A percentile compares a stretch with the other conserved stretches of the same genome.
Evolutionary conservation across 2,888 invertebrate genomes (phyloP).

Genomic region (Atethmia centrago): DNA sequence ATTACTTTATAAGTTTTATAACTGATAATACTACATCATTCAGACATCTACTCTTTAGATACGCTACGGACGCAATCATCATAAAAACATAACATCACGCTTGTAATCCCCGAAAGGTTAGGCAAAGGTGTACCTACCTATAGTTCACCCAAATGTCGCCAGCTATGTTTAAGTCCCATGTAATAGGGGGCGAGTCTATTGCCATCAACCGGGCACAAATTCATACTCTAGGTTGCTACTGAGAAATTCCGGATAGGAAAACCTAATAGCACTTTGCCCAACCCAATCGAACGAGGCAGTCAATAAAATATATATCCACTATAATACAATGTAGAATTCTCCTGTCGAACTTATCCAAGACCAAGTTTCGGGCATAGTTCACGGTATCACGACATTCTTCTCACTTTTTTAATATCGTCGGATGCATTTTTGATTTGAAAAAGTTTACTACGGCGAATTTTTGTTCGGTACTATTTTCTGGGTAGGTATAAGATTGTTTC

Average conservation of each 20-base stretch:
- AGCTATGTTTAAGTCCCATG: neutral
- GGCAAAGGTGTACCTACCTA: neutral
- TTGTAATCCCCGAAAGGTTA: neutral
- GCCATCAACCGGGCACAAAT: neutral
- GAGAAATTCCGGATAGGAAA: neutral
- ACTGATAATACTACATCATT: too few species aligned
- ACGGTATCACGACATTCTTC: neutral
- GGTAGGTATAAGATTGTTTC: too few species aligned
- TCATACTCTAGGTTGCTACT: neutral
- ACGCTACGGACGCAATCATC: too few species aligned
- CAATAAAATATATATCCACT: neutral
- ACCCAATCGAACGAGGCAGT: neutral
- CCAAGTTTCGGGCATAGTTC: slow-evolving; percentile 24
- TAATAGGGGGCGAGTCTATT: neutral
- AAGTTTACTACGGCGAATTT: neutral
- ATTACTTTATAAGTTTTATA: too few species aligned
- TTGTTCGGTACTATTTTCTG: neutral
- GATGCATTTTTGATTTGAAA: slow-evolving; percentile 23
- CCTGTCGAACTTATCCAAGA: slow-evolving; percentile 25
- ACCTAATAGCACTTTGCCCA: neutral
- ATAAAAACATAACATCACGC: neutral
- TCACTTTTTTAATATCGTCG: slow-evolving; percentile 12
- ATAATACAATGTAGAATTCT: neutral
- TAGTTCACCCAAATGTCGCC: neutral
- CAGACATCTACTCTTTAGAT: too few species aligned